Conservation (phyloP, 1,140 invertebrate genomes). For the Drosophila nigrodunni region DNA sequence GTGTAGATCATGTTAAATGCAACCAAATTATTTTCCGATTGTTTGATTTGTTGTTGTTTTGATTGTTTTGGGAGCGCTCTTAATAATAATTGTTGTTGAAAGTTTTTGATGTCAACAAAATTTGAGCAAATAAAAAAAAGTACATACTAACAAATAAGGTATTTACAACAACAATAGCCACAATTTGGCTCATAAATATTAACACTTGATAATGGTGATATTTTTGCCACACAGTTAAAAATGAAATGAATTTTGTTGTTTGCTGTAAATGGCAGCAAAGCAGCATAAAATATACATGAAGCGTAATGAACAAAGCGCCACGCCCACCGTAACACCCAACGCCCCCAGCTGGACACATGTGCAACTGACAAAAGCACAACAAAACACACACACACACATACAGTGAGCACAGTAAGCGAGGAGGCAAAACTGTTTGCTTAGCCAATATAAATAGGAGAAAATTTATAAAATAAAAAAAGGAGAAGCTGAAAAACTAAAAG, state of each 20-base stretch:
- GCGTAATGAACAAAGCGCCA: conserved; percentile 52
- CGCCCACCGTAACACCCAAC: conserved; percentile 21
- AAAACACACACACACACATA: conserved; percentile 47
- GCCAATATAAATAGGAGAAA: conserved; percentile 67
- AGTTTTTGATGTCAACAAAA: conserved; percentile 52
- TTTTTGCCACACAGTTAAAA: conserved; percentile 35
- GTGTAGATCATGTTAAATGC: conserved; percentile 63
- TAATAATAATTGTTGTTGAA: conserved; percentile 38
- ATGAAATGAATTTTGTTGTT: conserved; percentile 34
- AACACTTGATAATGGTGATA: conserved; percentile 45
- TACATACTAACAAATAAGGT: background rate
- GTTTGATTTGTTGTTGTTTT: conserved; percentile 47
- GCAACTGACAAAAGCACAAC: conserved; percentile 76
- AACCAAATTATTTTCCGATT: conserved; percentile 67
- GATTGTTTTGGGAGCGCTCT: conserved; percentile 43
- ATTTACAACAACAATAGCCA: conserved; percentile 17
- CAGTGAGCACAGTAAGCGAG: conserved; percentile 20
- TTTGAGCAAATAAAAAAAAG: conserved; percentile 26
- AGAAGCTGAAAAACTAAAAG: conserved; percentile 5
- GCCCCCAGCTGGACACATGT: conserved; percentile 59
- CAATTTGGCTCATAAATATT: conserved; percentile 54
- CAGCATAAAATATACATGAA: conserved; percentile 58
- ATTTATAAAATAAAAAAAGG: conserved; percentile 25
- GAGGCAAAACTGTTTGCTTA: conserved; percentile 63
- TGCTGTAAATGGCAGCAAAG: conserved; percentile 18